Conservation (phyloP, 2,113 vertebrate genomes). For the Melanerpes aurifrons region DNA sequence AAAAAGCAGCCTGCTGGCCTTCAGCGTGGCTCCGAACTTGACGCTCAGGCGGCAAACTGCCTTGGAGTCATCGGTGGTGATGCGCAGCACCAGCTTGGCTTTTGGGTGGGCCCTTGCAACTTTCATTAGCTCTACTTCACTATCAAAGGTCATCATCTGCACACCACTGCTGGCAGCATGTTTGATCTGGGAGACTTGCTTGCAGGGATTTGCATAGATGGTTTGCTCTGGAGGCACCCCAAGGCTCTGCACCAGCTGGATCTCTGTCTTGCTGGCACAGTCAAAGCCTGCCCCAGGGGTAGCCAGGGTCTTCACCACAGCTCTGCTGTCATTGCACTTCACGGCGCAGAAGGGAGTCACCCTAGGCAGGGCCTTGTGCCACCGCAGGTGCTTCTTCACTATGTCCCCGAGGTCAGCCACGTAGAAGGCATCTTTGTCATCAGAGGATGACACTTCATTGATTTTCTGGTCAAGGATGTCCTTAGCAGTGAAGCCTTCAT, state of each 20-base stretch:
- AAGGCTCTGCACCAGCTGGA: constrained; percentile 91
- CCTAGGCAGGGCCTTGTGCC: constrained; percentile 88
- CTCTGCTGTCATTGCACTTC: constrained; percentile 93
- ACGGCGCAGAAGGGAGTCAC: constrained; percentile 94
- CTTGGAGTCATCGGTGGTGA: constrained; percentile 96
- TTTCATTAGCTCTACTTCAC: constrained; percentile 95
- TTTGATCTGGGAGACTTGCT: constrained; percentile 97
- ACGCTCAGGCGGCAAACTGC: constrained; percentile 93
- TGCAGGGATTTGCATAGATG: constrained; percentile 98
- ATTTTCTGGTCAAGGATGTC: constrained; percentile 96
- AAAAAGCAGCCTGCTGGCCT: constrained; percentile 86
- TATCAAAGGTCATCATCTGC: constrained; percentile 99
- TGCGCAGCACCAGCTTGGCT: constrained; percentile 94
- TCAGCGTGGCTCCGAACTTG: constrained; percentile 94
- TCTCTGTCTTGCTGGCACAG: constrained; percentile 98
- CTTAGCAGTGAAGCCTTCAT: constrained; percentile 94
- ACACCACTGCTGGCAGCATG: constrained; percentile 93
- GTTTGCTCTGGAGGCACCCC: constrained; percentile 91
- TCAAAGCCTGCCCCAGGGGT: constrained; percentile 93
- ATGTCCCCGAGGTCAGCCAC: constrained; percentile 95
- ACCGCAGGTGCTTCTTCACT: constrained; percentile 92
- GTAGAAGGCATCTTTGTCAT: constrained; percentile 97
- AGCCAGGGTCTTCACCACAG: constrained; percentile 88
- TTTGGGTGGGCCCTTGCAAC: constrained; percentile 91
- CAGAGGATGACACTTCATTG: constrained; percentile 92